Evolutionary conservation across 1,140 invertebrate genomes (phyloP), one percentile per base, ranked within the genome.

Genomic region (Phortica variegata): DNA sequence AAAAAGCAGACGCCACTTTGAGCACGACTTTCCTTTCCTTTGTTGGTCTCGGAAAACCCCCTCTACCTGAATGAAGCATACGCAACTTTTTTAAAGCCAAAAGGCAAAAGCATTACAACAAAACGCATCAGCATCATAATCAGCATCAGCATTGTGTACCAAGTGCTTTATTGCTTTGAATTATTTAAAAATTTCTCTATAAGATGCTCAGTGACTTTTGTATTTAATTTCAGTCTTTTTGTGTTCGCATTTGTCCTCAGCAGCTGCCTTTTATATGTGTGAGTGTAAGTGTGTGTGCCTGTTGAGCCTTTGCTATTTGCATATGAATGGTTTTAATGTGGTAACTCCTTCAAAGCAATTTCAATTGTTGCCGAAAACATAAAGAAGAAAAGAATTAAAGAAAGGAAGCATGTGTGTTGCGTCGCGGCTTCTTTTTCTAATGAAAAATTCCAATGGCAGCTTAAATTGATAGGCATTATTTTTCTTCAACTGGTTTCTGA

Each of bases 371-470:
- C 52, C 46, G 44, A n/a, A 31, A 8, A 12, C 7, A 31, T 31
- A 31, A 12, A 12, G 12, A 31, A 31, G 29, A 12, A 31, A 31
- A 31, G 29, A 31, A 31, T 8, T 8, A 12, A 7, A 31, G 29
- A 12, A 7, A 31, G 7, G 29, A 31, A 31, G 29, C 7, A 31
- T 31, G 7, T 8, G 12, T 31, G 29, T 34, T 52, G 29, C 34
- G 26, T 47, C 45, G 20, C 55, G 39, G 37, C 56, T 59, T 8
- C 29, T 21, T 17, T 17, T 56, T 34, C 17, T 71, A 71, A 72
- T 72, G 69, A 72, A 72, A 72, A 69, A 72, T 72, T 72, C 69
- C 69, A 55, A 60, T 60, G 68, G 57, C 61, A 47, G 59, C 36
- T 44, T 32, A 49, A 62, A 72, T 72, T 72, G 72, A 72, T 72